Percentiles rank a stretch among this genome's conserved stretches.
Evolutionary conservation across 2,113 vertebrate genomes (phyloP).

Genomic region (Seriola dumerili): DNA sequence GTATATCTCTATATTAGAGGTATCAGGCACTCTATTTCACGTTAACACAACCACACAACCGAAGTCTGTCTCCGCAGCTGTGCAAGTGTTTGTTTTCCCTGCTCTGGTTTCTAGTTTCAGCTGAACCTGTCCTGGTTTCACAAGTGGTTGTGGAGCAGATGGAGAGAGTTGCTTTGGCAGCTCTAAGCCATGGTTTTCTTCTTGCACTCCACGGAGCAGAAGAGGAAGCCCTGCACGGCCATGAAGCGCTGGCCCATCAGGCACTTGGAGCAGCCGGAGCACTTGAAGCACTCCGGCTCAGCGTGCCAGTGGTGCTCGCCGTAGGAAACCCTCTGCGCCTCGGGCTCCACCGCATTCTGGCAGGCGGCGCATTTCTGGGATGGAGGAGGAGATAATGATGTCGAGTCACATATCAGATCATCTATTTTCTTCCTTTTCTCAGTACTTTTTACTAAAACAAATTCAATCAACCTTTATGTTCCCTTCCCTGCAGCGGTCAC

Average conservation of each 20-base stretch:
- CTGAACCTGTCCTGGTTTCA: constrained; percentile 16
- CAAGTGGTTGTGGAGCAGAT: constrained; percentile 5
- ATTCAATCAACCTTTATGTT: no score
- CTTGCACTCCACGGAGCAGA: constrained; percentile 96
- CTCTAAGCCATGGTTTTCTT: constrained; percentile 86
- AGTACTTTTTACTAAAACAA: no score
- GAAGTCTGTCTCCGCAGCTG: not conserved
- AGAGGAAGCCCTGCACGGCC: constrained; percentile 90
- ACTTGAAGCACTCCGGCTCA: constrained; percentile 90
- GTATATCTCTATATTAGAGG: not conserved
- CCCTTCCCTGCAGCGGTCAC: no score
- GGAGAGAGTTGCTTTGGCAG: not conserved
- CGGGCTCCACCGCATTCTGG: constrained; percentile 91
- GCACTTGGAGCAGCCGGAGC: constrained; percentile 93
- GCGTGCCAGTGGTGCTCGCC: constrained; percentile 96
- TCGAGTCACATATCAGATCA: not conserved
- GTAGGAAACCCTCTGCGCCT: constrained; percentile 94
- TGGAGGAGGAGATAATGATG: not conserved
- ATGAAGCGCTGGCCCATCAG: constrained; percentile 96
- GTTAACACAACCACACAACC: constrained; percentile 1
- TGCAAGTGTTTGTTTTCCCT: constrained; percentile 30
- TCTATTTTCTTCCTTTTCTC: no score
- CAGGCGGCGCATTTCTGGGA: constrained; percentile 91
- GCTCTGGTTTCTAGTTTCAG: not conserved
- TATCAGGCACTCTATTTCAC: constrained; percentile 14